phyloP scores from a whole-genome alignment of 1,140 invertebrate species.

The Cydia amplana region DNA sequence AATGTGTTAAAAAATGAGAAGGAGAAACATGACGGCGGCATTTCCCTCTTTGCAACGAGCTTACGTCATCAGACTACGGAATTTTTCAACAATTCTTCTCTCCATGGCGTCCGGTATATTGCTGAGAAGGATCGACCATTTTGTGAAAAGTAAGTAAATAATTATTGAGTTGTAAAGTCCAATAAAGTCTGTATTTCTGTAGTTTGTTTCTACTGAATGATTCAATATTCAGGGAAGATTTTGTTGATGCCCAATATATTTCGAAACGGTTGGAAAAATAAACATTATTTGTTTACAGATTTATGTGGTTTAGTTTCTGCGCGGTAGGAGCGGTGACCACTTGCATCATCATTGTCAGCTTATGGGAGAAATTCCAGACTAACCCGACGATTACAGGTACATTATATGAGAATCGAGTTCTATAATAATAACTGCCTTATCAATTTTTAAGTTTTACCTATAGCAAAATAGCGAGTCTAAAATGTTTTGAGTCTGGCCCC shows the following conservation, averaged over 20 bases:
- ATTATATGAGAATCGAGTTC: conserved; percentile 3
- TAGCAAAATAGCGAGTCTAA: no score
- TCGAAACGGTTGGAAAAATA: no score
- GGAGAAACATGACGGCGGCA: conserved; percentile 46
- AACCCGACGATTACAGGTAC: conserved; percentile 88
- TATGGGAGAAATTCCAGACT: conserved; percentile 89
- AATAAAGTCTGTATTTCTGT: no score
- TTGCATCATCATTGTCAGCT: conserved; percentile 84
- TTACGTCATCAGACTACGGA: conserved; percentile 83
- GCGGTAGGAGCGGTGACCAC: conserved; percentile 83
- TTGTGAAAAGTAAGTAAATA: conserved; percentile 82
- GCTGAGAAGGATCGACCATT: conserved; percentile 84
- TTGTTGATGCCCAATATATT: no score
- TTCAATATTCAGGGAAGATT: no score
- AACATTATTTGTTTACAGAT: conserved; percentile 71
- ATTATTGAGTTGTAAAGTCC: no score
- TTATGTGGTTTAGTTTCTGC: conserved; percentile 87
- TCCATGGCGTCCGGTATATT: conserved; percentile 86
- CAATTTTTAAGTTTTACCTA: no score
- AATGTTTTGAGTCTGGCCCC: no score
- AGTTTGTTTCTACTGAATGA: conserved; percentile 22
- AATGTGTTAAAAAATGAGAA: conserved; percentile 37
- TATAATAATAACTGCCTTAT: no score
- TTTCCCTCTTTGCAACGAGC: conserved; percentile 80
- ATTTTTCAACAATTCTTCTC: conserved; percentile 85